Evolutionary conservation across 2,888 invertebrate species (phyloP).

Genomic region (Euplexia lucipara): DNA sequence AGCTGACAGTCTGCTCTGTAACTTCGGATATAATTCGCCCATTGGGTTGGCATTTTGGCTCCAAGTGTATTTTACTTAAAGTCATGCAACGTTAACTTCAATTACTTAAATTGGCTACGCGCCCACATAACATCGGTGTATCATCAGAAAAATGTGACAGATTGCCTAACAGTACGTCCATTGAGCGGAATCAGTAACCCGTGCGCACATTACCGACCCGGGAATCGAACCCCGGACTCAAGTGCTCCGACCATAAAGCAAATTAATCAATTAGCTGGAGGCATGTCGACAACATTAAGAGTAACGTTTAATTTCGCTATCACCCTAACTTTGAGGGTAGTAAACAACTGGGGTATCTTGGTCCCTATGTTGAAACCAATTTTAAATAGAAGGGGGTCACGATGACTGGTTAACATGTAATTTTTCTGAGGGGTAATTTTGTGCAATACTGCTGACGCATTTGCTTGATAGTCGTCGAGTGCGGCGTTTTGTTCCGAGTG

Average conservation of each 20-base stretch:
- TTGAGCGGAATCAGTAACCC: constrained; percentile 83
- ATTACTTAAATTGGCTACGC: constrained; percentile 71
- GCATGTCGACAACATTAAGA: constrained; percentile 90
- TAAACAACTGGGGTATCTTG: constrained; percentile 69
- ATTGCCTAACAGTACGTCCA: constrained; percentile 87
- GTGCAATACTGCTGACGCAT: constrained; percentile 89
- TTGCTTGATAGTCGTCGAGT: constrained; percentile 83
- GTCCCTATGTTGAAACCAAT: constrained; percentile 51
- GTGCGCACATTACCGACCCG: constrained; percentile 82
- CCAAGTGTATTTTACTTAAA: constrained; percentile 10
- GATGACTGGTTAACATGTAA: constrained; percentile 67
- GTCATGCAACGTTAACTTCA: constrained; percentile 60
- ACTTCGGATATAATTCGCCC: neutral
- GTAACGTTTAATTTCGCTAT: constrained; percentile 87
- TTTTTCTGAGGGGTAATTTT: constrained; percentile 83
- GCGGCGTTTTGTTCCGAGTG: constrained; percentile 76
- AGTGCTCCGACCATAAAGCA: constrained; percentile 90
- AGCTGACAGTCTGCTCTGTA: too few relatives aligned
- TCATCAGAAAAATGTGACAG: constrained; percentile 86
- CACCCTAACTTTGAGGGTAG: constrained; percentile 76
- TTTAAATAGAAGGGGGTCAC: constrained; percentile 65
- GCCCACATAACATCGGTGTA: constrained; percentile 59
- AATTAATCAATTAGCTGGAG: constrained; percentile 91
- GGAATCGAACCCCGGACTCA: constrained; percentile 85
- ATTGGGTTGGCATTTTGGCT: neutral